A percentile compares a stretch with the other conserved stretches of the same genome.
These are phyloP conservation scores for Cyrtonyx montezumae DNA, from an alignment of 2,113 vertebrate species.

Conservation along the genomic window DNA sequence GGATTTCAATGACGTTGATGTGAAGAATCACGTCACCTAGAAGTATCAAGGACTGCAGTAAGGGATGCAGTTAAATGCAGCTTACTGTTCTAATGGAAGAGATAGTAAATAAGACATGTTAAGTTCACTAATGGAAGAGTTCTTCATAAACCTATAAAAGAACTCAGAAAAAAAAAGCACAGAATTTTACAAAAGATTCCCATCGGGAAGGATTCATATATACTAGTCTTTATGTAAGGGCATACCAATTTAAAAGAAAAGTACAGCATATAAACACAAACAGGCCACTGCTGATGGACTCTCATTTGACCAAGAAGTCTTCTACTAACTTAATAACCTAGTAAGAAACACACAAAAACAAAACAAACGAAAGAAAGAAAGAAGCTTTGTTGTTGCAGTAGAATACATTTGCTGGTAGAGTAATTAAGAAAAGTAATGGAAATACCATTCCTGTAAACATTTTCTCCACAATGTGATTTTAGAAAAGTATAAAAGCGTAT, in stretches of 20 bases:
- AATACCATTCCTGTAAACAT: neutral
- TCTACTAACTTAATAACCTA: neutral
- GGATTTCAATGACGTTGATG: neutral
- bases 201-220: neutral
- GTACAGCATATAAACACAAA: neutral
- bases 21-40: neutral
- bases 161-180: too few relatives aligned
- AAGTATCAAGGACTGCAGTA: neutral
- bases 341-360: neutral
- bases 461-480: neutral
- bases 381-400: neutral
- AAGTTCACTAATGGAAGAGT: neutral
- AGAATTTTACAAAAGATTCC: neutral
- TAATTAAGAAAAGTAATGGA: accelerated
- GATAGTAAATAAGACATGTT: neutral
- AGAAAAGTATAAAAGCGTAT: neutral
- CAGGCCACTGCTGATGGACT: neutral
- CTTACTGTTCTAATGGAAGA: neutral
- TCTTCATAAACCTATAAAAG: neutral
- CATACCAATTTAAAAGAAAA: neutral
- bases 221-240: too few relatives aligned
- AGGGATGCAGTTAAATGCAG: neutral
- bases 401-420: neutral
- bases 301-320: neutral
- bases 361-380: neutral